Conservation (phyloP, 92 coral and sea anemone genomes). For the Palythoa grandiflora region DNA sequence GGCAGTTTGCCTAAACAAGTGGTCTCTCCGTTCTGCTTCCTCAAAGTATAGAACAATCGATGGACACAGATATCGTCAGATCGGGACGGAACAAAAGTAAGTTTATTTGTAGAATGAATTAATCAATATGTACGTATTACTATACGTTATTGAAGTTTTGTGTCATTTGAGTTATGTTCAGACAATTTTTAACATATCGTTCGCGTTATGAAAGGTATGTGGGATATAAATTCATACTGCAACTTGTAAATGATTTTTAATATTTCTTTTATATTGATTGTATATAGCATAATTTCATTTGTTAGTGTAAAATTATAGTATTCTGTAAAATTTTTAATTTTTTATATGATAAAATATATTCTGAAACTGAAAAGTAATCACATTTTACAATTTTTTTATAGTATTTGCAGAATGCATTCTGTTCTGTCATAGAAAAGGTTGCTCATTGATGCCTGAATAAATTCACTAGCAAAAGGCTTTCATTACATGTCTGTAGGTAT, state of each 20-base stretch:
- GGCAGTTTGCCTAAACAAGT: no score
- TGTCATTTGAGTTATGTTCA: conserved; percentile 1
- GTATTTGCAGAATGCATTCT: neutral
- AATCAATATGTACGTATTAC: conserved; percentile 4
- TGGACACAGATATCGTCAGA: conserved; percentile 27
- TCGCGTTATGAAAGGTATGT: neutral
- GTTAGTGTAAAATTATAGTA: neutral
- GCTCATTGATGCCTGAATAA: neutral
- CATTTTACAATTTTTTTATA: neutral
- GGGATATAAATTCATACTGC: neutral
- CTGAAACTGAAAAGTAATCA: neutral
- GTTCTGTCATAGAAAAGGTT: neutral
- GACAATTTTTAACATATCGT: no score
- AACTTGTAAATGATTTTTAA: neutral
- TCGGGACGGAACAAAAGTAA: conserved; percentile 15
- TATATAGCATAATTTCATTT: neutral
- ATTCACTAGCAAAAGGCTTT: neutral
- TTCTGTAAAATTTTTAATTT: neutral
- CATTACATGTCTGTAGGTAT: neutral
- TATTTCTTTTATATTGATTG: neutral
- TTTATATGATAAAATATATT: neutral
- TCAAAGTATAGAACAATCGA: conserved; percentile 19
- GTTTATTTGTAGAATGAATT: neutral
- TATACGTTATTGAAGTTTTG: neutral
- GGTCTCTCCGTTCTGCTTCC: conserved; percentile 25